These are phyloP conservation scores for Amniataba percoides DNA, from an alignment of 2,797 vertebrate species.

Conservation along the genomic window DNA sequence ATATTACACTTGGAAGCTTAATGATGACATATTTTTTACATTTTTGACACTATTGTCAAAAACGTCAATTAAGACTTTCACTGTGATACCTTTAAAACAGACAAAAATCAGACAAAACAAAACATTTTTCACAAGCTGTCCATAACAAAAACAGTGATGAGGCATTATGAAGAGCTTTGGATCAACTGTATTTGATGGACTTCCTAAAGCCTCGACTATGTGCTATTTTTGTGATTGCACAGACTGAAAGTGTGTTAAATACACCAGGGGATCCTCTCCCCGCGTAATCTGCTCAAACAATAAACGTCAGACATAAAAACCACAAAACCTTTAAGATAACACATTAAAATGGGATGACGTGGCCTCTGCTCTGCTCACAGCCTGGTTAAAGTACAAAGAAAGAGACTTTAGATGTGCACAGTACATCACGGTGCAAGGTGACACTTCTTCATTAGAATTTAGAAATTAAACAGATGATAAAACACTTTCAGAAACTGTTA, in stretches of 20 bases:
- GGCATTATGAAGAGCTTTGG: no score
- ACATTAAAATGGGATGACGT: slow-evolving; percentile 49
- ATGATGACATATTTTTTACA: neutral
- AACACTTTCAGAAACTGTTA: slow-evolving; percentile 18
- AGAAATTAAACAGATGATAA: slow-evolving; percentile 17
- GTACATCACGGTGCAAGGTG: neutral
- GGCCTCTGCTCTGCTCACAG: slow-evolving; percentile 28
- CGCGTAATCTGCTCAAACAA: slow-evolving; percentile 66
- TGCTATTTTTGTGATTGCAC: slow-evolving; percentile 22
- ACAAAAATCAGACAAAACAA: neutral
- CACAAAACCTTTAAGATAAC: slow-evolving; percentile 57
- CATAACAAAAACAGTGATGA: neutral
- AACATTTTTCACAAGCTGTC: no score
- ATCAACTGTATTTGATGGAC: no score
- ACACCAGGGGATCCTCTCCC: slow-evolving; percentile 51
- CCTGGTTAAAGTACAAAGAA: slow-evolving; percentile 3
- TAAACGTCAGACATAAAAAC: slow-evolving; percentile 65
- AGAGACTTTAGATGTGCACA: neutral
- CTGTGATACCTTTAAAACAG: neutral
- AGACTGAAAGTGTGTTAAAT: slow-evolving; percentile 18
- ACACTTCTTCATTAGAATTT: slow-evolving; percentile 31
- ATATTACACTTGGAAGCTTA: neutral
- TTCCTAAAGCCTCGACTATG: slow-evolving; percentile 23
- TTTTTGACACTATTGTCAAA: neutral
- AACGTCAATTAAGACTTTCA: neutral